Conservation (phyloP, 2,888 invertebrate species). For the Drosophila greeni region DNA sequence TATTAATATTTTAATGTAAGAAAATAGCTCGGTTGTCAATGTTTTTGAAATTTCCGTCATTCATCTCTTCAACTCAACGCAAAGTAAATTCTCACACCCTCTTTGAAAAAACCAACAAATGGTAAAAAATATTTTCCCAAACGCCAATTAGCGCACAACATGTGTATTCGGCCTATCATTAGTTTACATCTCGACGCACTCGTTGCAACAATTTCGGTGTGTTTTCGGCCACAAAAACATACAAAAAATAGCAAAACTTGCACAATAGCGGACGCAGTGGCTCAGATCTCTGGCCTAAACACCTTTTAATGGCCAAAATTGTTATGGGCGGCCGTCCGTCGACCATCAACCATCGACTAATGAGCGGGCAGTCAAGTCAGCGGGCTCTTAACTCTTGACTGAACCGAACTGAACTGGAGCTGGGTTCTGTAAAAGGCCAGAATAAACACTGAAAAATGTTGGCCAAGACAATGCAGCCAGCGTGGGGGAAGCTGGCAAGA, state of each 20-base stretch:
- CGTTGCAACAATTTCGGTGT: constrained; percentile 60
- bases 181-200: constrained; percentile 63
- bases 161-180: constrained; percentile 59
- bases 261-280: constrained; percentile 46
- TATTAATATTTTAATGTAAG: background rate
- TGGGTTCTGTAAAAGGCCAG: constrained; percentile 67
- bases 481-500: constrained; percentile 16
- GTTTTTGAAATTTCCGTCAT: background rate
- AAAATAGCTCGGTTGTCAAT: background rate
- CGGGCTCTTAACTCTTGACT: constrained; percentile 31
- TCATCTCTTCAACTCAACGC: constrained; percentile 2
- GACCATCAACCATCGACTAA: constrained; percentile 55
- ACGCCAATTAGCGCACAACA: constrained; percentile 60
- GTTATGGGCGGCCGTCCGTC: constrained; percentile 39
- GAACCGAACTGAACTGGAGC: constrained; percentile 28
- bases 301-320: constrained; percentile 64
- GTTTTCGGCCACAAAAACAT: constrained; percentile 26
- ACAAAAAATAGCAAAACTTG: constrained; percentile 31
- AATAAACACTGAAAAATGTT: constrained; percentile 46
- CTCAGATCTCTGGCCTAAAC: constrained; percentile 60
- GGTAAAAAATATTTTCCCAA: constrained; percentile 42
- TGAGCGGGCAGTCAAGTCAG: constrained; percentile 59
- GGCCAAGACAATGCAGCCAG: constrained; percentile 52
- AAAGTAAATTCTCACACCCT: constrained; percentile 42
- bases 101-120: constrained; percentile 30